Conservation (phyloP, 2,797 vertebrate species). For the Micropoecilia bifurca region DNA sequence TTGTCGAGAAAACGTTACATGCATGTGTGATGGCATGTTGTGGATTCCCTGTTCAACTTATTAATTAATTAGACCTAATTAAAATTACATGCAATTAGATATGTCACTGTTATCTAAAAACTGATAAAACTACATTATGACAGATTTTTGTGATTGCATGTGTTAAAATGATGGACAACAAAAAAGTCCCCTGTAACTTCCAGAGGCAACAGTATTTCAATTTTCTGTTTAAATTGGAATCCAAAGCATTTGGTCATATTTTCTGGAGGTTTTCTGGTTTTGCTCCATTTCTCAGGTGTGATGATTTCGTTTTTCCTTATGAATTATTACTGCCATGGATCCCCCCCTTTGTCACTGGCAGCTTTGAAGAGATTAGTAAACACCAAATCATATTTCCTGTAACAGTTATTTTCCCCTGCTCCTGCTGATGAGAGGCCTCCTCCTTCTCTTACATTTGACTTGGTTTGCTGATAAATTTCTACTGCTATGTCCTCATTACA, state of each 20-base stretch:
- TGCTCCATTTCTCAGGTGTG: not conserved
- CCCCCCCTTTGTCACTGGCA: not conserved
- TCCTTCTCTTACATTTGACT: constrained; percentile 41
- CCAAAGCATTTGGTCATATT: not conserved
- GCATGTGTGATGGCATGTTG: too few relatives aligned
- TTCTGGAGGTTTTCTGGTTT: not conserved
- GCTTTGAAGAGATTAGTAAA: constrained; percentile 13
- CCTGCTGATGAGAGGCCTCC: constrained; percentile 19
- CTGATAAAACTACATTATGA: too few relatives aligned
- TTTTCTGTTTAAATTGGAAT: not conserved
- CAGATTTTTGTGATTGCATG: too few relatives aligned
- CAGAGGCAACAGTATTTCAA: not conserved
- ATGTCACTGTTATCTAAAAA: too few relatives aligned
- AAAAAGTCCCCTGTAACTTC: too few relatives aligned
- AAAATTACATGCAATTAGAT: too few relatives aligned
- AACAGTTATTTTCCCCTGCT: constrained; percentile 12
- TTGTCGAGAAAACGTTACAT: too few relatives aligned
- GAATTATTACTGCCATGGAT: not conserved
- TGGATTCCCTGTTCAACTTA: too few relatives aligned
- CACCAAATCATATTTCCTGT: not conserved
- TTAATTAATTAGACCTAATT: too few relatives aligned
- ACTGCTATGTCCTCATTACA: constrained; percentile 39
- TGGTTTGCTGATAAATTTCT: constrained; percentile 53
- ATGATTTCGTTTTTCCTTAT: not conserved
- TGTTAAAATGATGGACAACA: too few relatives aligned